Conservation (phyloP, 2,888 invertebrate species). For the Galeruca laticollis region DNA sequence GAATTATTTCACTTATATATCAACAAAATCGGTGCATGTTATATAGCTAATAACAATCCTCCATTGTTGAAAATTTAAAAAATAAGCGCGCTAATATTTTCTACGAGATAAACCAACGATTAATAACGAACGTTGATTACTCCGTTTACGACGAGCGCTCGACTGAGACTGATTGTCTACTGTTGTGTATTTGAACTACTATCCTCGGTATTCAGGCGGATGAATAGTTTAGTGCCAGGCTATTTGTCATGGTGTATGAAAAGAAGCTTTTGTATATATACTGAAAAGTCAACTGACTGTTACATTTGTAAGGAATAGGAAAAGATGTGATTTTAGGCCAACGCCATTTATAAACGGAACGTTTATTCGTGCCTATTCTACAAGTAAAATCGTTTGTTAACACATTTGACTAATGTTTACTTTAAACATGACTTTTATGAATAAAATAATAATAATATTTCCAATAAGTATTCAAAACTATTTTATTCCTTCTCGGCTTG, state of each 20-base stretch:
- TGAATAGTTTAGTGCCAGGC: constrained; percentile 12
- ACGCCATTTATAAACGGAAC: neutral
- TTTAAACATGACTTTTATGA: too few relatives aligned
- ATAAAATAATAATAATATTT: too few relatives aligned
- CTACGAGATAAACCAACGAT: neutral
- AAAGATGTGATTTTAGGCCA: constrained; percentile 4
- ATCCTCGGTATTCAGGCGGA: constrained; percentile 28
- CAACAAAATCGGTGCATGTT: neutral
- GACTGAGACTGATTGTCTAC: constrained; percentile 33
- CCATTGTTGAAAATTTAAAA: too few relatives aligned
- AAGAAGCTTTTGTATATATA: constrained; percentile 5
- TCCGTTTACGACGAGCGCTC: constrained; percentile 6
- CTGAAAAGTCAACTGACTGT: constrained; percentile 3
- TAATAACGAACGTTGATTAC: neutral
- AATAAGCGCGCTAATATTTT: too few relatives aligned
- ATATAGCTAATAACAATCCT: too few relatives aligned
- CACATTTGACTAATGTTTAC: too few relatives aligned
- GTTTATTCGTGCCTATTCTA: neutral
- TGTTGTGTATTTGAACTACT: constrained; percentile 31
- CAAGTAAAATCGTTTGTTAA: too few relatives aligned
- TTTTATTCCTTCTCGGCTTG: too few relatives aligned
- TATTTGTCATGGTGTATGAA: constrained; percentile 24
- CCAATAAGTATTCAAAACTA: too few relatives aligned
- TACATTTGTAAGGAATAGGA: constrained; percentile 6
- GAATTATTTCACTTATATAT: neutral